Evolutionary conservation across 2,797 vertebrate species (phyloP).

Genomic region (Nannoperca obscura): DNA sequence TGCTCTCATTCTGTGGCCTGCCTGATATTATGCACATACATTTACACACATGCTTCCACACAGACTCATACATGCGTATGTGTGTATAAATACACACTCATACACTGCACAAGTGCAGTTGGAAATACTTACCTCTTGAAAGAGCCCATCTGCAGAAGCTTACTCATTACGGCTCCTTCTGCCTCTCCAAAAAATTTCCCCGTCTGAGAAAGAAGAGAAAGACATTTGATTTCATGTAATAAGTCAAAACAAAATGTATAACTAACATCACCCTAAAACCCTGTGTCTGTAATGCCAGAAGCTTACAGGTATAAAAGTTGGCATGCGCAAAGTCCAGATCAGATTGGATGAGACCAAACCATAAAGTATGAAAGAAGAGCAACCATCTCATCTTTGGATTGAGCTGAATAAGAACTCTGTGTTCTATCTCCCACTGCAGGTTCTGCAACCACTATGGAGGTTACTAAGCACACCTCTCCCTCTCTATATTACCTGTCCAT

Average conservation of each 20-base stretch:
- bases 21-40: conserved; percentile 59
- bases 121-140: conserved; percentile 92
- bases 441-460: background rate
- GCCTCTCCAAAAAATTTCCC: conserved; percentile 96
- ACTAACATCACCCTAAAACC: background rate
- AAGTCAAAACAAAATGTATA: conserved; percentile 23
- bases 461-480: background rate
- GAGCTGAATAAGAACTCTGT: background rate
- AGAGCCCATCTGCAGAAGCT: conserved; percentile 95
- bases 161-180: conserved; percentile 97
- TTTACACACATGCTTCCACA: conserved; percentile 30
- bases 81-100: conserved; percentile 5
- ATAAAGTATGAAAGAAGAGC: background rate
- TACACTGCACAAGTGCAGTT: conserved; percentile 15
- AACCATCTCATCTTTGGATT: background rate
- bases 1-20: conserved; percentile 69
- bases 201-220: conserved; percentile 84
- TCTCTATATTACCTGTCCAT: background rate
- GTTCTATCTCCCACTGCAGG: background rate
- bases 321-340: conserved; percentile 1
- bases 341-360: background rate
- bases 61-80: conserved; percentile 1
- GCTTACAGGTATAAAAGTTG: background rate
- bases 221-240: conserved; percentile 17
- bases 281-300: background rate